Evolutionary conservation across 2,797 vertebrate genomes (phyloP).

Genomic region (Gymnocypris eckloni): DNA sequence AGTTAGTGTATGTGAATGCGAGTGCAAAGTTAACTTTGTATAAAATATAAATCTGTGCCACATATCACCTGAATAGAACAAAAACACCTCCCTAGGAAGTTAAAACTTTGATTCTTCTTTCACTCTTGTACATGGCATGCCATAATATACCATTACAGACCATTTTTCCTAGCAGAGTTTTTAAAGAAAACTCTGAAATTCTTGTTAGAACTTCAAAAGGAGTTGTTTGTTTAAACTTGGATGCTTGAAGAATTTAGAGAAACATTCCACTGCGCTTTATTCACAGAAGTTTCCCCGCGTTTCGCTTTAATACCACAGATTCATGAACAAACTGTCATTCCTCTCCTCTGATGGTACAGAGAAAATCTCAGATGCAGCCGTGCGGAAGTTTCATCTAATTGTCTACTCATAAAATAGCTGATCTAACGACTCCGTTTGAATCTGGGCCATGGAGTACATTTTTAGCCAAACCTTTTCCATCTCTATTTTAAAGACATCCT

Average conservation of each 20-base stretch:
- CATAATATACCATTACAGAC: slow-evolving; percentile 13
- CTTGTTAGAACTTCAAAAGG: slow-evolving; percentile 12
- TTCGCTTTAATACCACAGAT: slow-evolving; percentile 16
- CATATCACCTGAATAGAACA: slow-evolving; percentile 3
- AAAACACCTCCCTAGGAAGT: background rate
- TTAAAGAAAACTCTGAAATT: background rate
- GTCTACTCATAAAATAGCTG: slow-evolving; percentile 36
- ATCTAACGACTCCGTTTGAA: slow-evolving; percentile 32
- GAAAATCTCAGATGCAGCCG: slow-evolving; percentile 18
- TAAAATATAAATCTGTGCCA: background rate
- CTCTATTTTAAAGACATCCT: slow-evolving; percentile 32
- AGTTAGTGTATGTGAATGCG: background rate
- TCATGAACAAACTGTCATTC: slow-evolving; percentile 30
- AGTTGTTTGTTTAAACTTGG: slow-evolving; percentile 21
- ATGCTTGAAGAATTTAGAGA: slow-evolving; percentile 22
- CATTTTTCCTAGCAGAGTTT: background rate
- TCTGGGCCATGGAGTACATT: slow-evolving; percentile 32
- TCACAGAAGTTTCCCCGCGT: slow-evolving; percentile 15
- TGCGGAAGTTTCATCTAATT: slow-evolving; percentile 41
- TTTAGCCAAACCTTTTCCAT: slow-evolving; percentile 34
- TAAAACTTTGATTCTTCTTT: slow-evolving; percentile 2
- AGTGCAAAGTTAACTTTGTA: slow-evolving; percentile 1
- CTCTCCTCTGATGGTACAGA: slow-evolving; percentile 1
- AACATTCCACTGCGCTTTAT: slow-evolving; percentile 6
- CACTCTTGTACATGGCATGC: background rate